phyloP scores from a whole-genome alignment of 2,888 invertebrate genomes.

The Hypomecis punctinalis region DNA sequence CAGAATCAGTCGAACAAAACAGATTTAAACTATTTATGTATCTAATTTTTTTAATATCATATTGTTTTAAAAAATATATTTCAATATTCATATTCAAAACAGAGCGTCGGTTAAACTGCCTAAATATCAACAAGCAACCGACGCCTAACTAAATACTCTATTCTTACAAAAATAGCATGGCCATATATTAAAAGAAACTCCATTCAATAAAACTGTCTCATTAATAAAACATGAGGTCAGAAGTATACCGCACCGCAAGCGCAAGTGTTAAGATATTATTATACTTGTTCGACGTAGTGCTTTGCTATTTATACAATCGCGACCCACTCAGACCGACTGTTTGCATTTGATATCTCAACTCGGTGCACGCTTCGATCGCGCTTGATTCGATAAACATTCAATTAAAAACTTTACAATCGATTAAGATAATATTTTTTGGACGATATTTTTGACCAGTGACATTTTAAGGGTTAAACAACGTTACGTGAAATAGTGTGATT shows the following conservation, averaged over 20 bases:
- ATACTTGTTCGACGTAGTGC: conserved; percentile 30
- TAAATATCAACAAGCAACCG: too few species aligned
- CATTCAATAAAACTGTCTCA: conserved; percentile 11
- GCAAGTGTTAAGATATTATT: conserved; percentile 36
- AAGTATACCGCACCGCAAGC: conserved; percentile 33
- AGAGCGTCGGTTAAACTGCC: too few species aligned
- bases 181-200: conserved; percentile 5
- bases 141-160: too few species aligned
- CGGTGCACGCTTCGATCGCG: conserved; percentile 56
- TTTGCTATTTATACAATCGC: conserved; percentile 73
- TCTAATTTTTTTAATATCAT: too few species aligned
- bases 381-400: conserved; percentile 23
- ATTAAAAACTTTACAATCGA: not conserved
- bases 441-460: conserved; percentile 37
- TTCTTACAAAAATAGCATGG: too few species aligned
- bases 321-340: conserved; percentile 60
- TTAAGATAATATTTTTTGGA: conserved; percentile 1
- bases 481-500: conserved; percentile 35
- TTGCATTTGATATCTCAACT: conserved; percentile 58
- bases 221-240: conserved; percentile 30
- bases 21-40: too few species aligned
- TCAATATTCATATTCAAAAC: too few species aligned
- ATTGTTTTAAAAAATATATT: too few species aligned
- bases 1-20: too few species aligned
- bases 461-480: conserved; percentile 44